A percentile compares a stretch with the other conserved stretches of the same genome.
Evolutionary conservation across 2,797 vertebrate species (phyloP).

Genomic region (Chromobotia macracanthus): DNA sequence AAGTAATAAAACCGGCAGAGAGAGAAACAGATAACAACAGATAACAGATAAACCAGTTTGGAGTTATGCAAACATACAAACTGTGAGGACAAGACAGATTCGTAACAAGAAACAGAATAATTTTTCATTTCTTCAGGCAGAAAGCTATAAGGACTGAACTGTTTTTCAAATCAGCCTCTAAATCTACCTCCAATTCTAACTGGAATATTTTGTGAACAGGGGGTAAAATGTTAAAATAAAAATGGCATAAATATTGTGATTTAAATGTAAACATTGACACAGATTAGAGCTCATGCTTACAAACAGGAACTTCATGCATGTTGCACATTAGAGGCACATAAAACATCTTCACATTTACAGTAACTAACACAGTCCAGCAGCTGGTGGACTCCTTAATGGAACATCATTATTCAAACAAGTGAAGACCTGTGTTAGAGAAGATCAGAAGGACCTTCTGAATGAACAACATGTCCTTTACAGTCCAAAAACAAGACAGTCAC

Average conservation of each 20-base stretch:
- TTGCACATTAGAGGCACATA: slow-evolving; percentile 52
- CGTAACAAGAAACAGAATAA: slow-evolving; percentile 45
- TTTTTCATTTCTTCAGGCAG: slow-evolving; percentile 55
- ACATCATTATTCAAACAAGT: slow-evolving; percentile 12
- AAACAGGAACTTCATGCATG: slow-evolving; percentile 51
- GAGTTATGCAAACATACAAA: slow-evolving; percentile 59
- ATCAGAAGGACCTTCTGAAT: neutral
- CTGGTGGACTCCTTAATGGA: slow-evolving; percentile 13
- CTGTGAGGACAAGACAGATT: slow-evolving; percentile 38
- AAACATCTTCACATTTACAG: slow-evolving; percentile 50
- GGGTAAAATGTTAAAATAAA: neutral
- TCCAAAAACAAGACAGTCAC: slow-evolving; percentile 30
- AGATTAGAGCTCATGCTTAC: slow-evolving; percentile 53
- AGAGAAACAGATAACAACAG: slow-evolving; percentile 51
- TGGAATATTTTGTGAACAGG: neutral
- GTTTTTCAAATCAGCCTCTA: neutral
- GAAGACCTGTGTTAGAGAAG: slow-evolving; percentile 15
- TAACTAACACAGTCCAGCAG: slow-evolving; percentile 48
- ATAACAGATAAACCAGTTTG: slow-evolving; percentile 60
- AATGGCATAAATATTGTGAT: neutral
- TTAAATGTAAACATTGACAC: slow-evolving; percentile 49
- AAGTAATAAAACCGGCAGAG: slow-evolving; percentile 78
- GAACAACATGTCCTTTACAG: slow-evolving; percentile 14
- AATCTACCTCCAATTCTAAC: neutral
- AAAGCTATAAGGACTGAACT: neutral